Percentiles rank a stretch among this genome's conserved stretches.
These are phyloP conservation scores for Chorisops tibialis DNA, from an alignment of 2,888 invertebrate genomes.

Conservation along the genomic window DNA sequence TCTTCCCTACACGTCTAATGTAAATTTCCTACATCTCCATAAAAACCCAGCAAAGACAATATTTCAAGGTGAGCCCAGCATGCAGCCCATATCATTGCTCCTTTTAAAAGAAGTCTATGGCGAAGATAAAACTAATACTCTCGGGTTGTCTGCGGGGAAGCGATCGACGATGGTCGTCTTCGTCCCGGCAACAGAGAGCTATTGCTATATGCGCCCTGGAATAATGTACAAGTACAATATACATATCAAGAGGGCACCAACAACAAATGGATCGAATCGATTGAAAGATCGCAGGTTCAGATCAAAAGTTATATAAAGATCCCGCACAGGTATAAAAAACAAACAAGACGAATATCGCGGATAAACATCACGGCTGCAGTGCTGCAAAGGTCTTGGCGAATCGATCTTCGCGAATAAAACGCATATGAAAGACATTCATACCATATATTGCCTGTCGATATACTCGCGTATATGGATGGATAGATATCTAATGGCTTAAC, in stretches of 20 bases:
- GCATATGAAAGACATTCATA: not conserved
- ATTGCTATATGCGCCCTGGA: too few species aligned
- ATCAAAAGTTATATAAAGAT: slow-evolving; percentile 17
- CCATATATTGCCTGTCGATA: not conserved
- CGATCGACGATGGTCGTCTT: slow-evolving; percentile 1
- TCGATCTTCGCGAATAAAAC: not conserved
- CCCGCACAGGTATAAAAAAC: not conserved
- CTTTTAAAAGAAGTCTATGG: not conserved
- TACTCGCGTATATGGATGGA: not conserved
- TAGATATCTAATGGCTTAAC: not conserved
- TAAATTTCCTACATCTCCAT: slow-evolving; percentile 14
- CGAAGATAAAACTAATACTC: too few species aligned
- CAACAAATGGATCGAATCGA: slow-evolving; percentile 28
- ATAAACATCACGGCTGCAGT: slow-evolving; percentile 7
- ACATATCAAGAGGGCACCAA: not conserved
- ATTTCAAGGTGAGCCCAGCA: slow-evolving; percentile 12
- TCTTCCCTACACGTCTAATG: not conserved
- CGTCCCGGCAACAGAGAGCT: too few species aligned
- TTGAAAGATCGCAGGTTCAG: slow-evolving; percentile 24
- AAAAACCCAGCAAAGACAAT: slow-evolving; percentile 8
- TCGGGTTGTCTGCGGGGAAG: too few species aligned
- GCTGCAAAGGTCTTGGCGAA: not conserved
- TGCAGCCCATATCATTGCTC: slow-evolving; percentile 1
- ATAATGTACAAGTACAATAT: too few species aligned
- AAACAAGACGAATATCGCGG: slow-evolving; percentile 5